Percentiles rank a stretch among this genome's conserved stretches.
phyloP scores from a whole-genome alignment of 35 echinoderm and acorn worm genomes.

The Holothuria glaberrima region DNA sequence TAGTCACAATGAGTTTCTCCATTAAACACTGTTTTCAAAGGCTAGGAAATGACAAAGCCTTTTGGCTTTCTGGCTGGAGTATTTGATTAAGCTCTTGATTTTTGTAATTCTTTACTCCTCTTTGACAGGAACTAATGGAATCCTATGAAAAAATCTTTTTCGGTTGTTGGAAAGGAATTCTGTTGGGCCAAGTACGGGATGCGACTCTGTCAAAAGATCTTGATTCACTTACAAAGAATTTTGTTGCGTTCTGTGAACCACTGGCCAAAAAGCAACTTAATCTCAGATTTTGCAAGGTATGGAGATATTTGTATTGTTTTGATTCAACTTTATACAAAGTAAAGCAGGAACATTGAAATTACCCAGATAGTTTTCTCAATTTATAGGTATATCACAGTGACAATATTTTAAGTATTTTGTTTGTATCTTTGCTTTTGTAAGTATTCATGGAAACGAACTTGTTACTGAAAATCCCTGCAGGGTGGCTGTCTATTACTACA shows the following conservation, averaged over 20 bases:
- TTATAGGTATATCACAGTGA: no score
- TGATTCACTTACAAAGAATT: slow-evolving; percentile 2
- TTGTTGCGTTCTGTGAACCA: slow-evolving; percentile 1
- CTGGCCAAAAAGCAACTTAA: slow-evolving; percentile 13
- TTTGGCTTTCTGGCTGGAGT: no score
- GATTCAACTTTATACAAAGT: neutral
- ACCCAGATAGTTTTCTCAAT: no score
- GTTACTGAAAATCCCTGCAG: no score
- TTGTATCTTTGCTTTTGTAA: no score
- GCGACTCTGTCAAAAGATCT: slow-evolving; percentile 15
- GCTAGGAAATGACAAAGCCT: no score
- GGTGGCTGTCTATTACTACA: no score
- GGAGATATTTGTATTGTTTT: neutral
- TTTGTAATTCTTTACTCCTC: neutral
- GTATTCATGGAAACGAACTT: no score
- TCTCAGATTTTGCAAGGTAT: slow-evolving; percentile 62
- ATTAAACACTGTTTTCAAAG: no score
- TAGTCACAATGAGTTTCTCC: no score
- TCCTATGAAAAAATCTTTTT: slow-evolving; percentile 81
- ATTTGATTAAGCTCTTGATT: no score
- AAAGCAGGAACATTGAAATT: neutral
- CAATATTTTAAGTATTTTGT: no score
- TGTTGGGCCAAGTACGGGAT: slow-evolving; percentile 61
- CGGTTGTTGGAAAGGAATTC: slow-evolving; percentile 82
- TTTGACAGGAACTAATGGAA: slow-evolving; percentile 68